A percentile compares a stretch with the other conserved stretches of the same genome.
phyloP scores from a whole-genome alignment of 2,797 vertebrate species.

The Pipistrellus pipistrellus region DNA sequence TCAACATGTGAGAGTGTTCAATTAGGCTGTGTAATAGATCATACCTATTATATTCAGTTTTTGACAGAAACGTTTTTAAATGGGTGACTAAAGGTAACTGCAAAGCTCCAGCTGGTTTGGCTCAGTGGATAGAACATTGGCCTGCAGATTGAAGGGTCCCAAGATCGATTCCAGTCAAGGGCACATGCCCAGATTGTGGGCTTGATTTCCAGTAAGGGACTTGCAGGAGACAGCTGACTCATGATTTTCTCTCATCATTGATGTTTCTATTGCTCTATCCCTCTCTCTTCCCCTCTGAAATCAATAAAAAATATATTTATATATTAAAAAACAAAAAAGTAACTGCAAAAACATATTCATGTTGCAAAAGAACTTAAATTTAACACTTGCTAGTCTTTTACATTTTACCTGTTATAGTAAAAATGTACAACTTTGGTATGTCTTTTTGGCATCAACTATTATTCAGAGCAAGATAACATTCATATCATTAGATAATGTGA shows the following conservation, averaged over 20 bases:
- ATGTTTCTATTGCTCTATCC: too few species aligned
- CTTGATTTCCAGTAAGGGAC: too few species aligned
- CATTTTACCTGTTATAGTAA: neutral
- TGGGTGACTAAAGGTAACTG: conserved; percentile 49
- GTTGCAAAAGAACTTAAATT: conserved; percentile 19
- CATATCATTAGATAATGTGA: neutral
- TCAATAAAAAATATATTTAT: too few species aligned
- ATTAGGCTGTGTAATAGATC: neutral
- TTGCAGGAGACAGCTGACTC: too few species aligned
- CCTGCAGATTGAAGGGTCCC: too few species aligned
- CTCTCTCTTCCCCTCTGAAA: too few species aligned
- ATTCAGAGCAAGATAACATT: neutral
- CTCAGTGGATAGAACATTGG: too few species aligned
- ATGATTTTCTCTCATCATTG: too few species aligned
- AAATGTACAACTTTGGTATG: neutral
- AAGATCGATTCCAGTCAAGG: too few species aligned
- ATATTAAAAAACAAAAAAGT: conserved; percentile 5
- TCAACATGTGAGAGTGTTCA: neutral
- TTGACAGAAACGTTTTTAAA: conserved; percentile 50
- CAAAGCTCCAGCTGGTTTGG: neutral
- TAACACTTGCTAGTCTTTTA: neutral
- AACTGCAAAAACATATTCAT: conserved; percentile 7
- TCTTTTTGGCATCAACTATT: neutral
- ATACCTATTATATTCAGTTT: neutral
- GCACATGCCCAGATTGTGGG: too few species aligned